Conservation (phyloP, 2,888 invertebrate genomes). For the Clistopyga incitator region DNA sequence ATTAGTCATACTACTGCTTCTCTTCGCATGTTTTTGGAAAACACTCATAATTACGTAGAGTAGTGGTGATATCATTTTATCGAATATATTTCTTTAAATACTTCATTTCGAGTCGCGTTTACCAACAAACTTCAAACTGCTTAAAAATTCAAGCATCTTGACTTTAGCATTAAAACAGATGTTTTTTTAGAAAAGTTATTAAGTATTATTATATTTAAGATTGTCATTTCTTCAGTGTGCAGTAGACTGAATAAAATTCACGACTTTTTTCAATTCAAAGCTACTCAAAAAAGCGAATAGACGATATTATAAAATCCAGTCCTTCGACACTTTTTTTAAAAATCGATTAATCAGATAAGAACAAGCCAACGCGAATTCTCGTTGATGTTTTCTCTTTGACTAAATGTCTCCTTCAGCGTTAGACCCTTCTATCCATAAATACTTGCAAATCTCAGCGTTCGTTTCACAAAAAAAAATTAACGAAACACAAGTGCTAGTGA, state of each 20-base stretch:
- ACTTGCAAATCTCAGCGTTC: slow-evolving; percentile 15
- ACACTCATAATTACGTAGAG: slow-evolving; percentile 62
- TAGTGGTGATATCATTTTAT: slow-evolving; percentile 50
- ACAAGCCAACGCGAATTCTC: slow-evolving; percentile 21
- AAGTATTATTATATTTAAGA: not conserved
- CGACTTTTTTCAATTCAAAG: slow-evolving; percentile 6
- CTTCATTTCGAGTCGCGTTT: not conserved
- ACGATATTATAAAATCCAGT: slow-evolving; percentile 6
- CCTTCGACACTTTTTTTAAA: slow-evolving; percentile 8
- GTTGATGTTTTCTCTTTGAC: slow-evolving; percentile 6
- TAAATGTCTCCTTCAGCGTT: not conserved
- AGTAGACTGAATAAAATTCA: slow-evolving; percentile 5
- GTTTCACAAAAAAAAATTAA: not conserved
- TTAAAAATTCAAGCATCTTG: not conserved
- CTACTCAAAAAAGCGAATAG: not conserved
- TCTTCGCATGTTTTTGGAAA: slow-evolving; percentile 65
- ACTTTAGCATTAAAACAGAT: not conserved
- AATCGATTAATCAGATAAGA: not conserved
- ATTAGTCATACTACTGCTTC: slow-evolving; percentile 61
- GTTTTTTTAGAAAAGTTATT: not conserved
- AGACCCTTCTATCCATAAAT: slow-evolving; percentile 6
- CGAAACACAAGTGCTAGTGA: not conserved
- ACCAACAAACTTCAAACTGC: not conserved
- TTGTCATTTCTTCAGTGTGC: not conserved
- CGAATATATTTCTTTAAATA: slow-evolving; percentile 28